Conservation (phyloP, 2,797 vertebrate species). For the Steatocranus sp. region DNA sequence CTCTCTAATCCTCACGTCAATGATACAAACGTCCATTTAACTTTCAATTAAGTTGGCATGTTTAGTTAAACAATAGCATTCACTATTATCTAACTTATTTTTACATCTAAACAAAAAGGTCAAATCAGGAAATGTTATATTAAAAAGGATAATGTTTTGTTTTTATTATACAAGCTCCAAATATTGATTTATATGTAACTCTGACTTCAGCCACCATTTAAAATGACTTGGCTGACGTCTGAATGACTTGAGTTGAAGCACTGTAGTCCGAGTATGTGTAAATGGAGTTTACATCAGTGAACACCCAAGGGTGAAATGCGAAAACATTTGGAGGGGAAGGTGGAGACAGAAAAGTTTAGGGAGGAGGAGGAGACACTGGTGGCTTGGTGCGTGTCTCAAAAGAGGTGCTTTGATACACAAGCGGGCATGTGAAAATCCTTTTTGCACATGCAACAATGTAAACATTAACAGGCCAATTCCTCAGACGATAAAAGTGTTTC, state of each 20-base stretch:
- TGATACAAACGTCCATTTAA: background rate
- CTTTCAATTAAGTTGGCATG: background rate
- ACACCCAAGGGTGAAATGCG: conserved; percentile 38
- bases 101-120: background rate
- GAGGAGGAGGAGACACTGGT: background rate
- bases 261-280: conserved; percentile 16
- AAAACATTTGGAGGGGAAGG: conserved; percentile 42
- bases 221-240: background rate
- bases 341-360: conserved; percentile 46
- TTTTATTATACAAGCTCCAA: background rate
- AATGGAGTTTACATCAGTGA: conserved; percentile 35
- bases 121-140: background rate
- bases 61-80: background rate
- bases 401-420: background rate
- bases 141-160: background rate
- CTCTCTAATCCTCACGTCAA: background rate
- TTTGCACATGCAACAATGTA: conserved; percentile 35
- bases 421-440: conserved; percentile 39
- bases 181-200: background rate
- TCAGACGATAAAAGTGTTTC: background rate
- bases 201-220: background rate
- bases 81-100: background rate
- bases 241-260: background rate
- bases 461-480: background rate
- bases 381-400: background rate